Percentiles rank a stretch among this genome's conserved stretches.
These are phyloP conservation scores for Myiozetetes cayanensis DNA, from an alignment of 2,113 vertebrate species.

Conservation along the genomic window DNA sequence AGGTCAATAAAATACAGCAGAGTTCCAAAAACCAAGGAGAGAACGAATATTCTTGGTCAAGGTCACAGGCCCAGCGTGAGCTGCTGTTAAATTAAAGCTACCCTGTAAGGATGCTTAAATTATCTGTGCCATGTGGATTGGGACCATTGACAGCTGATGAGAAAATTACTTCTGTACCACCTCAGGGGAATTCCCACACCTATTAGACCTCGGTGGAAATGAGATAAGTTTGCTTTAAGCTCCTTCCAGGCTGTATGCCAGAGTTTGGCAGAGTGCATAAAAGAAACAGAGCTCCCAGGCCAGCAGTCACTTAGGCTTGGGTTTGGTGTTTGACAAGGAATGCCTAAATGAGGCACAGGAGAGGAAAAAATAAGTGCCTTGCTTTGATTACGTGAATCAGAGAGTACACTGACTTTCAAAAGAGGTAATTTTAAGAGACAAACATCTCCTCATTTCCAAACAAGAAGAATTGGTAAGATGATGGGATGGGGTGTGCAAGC, in stretches of 20 bases:
- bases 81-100: conserved; percentile 22
- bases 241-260: conserved; percentile 47
- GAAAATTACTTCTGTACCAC: conserved; percentile 54
- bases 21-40: neutral
- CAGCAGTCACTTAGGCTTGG: conserved; percentile 35
- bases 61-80: neutral
- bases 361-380: neutral
- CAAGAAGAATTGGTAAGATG: neutral
- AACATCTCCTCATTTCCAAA: neutral
- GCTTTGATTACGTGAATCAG: conserved; percentile 27
- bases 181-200: conserved; percentile 37
- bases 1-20: neutral
- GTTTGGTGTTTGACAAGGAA: conserved; percentile 40
- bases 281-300: conserved; percentile 44
- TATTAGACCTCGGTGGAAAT: conserved; percentile 49
- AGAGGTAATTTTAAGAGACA: conserved; percentile 19
- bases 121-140: conserved; percentile 21
- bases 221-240: conserved; percentile 60
- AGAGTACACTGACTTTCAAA: neutral
- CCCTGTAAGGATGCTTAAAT: conserved; percentile 10
- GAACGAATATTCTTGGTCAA: conserved; percentile 1
- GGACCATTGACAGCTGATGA: conserved; percentile 56
- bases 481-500: neutral
- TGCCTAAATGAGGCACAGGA: neutral
- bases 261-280: conserved; percentile 19